Conservation (phyloP, 2,888 invertebrate genomes). For the Phyllotreta striolata region DNA sequence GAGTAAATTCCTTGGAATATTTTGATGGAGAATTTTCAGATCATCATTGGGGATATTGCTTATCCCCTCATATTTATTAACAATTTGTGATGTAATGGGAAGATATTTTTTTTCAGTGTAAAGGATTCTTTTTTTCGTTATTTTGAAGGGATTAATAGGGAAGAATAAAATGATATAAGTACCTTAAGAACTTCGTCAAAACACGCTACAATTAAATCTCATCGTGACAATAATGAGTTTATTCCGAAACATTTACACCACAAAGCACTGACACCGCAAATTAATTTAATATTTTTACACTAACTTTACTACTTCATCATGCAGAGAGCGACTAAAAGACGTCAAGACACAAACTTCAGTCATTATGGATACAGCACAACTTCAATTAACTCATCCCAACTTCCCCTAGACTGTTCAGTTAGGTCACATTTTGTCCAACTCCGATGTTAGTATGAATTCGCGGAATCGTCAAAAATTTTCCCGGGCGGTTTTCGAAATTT, state of each 20-base stretch:
- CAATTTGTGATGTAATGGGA: no score
- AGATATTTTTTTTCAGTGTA: no score
- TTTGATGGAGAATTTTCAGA: background rate
- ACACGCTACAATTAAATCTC: background rate
- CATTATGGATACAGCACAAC: slow-evolving; percentile 4
- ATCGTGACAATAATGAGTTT: background rate
- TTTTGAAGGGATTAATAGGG: no score
- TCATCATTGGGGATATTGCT: no score
- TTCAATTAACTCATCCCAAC: background rate
- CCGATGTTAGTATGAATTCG: background rate
- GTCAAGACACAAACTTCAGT: slow-evolving; percentile 11
- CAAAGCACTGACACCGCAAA: slow-evolving; percentile 9
- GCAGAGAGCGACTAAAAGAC: background rate
- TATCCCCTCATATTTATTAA: no score
- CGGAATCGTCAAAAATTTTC: background rate
- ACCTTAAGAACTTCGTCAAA: background rate
- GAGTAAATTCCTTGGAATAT: background rate
- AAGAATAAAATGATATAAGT: no score
- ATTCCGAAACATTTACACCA: slow-evolving; percentile 3
- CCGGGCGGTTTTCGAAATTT: slow-evolving; percentile 9
- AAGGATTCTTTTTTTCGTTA: no score
- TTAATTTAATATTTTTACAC: slow-evolving; percentile 11
- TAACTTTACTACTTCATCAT: slow-evolving; percentile 13
- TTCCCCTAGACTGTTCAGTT: background rate
- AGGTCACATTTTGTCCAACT: slow-evolving; percentile 11